Evolutionary conservation across 2,797 vertebrate species (phyloP).

Genomic region (Sebastes variabilis): DNA sequence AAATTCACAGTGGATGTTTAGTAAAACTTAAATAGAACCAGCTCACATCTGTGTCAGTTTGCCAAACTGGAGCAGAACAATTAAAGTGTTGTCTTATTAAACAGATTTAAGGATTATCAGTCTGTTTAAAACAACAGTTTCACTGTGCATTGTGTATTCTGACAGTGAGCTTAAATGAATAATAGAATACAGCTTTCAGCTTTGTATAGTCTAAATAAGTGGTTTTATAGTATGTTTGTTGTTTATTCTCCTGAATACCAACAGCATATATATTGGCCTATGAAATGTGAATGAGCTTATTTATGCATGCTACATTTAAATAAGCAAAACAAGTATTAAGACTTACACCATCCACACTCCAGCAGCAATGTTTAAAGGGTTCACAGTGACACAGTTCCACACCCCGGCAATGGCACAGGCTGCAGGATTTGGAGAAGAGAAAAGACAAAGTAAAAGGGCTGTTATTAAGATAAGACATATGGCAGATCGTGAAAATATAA

Average conservation of each 20-base stretch:
- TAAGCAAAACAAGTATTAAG: not conserved
- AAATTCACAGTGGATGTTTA: not conserved
- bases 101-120: not conserved
- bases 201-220: not conserved
- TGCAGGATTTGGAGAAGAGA: constrained; percentile 64
- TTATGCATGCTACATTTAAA: not conserved
- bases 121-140: not conserved
- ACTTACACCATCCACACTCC: constrained; percentile 99
- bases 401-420: constrained; percentile 93
- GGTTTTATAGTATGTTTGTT: not conserved
- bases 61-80: not conserved
- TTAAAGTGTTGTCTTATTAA: not conserved
- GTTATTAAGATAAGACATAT: not conserved
- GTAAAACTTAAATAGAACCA: not conserved
- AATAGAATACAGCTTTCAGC: not conserved
- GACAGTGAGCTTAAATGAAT: not conserved
- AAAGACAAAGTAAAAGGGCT: not conserved
- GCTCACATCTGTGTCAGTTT: not conserved
- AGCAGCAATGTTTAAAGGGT: constrained; percentile 94
- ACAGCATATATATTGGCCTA: not conserved
- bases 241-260: not conserved
- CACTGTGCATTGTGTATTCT: not conserved
- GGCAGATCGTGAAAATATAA: not conserved
- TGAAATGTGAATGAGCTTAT: not conserved
- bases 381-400: constrained; percentile 95